phyloP scores from a whole-genome alignment of 2,888 invertebrate genomes.

The Zhengitettix transpicula region DNA sequence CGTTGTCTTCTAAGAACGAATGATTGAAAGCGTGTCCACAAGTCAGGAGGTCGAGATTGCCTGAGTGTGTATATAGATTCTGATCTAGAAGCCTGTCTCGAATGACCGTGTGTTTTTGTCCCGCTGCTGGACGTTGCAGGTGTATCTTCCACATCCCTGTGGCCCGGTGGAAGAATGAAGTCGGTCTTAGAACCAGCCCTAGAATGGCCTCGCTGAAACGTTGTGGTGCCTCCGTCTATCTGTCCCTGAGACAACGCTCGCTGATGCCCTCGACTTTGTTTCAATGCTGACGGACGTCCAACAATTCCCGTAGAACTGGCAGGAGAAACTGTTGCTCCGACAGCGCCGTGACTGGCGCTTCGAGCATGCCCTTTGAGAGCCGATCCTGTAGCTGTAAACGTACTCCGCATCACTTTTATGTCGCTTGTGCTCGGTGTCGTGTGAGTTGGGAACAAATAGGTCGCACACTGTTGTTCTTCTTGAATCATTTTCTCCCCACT shows the following conservation, averaged over 20 bases:
- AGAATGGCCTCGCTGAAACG: conserved; percentile 45
- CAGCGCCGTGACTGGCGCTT: conserved; percentile 74
- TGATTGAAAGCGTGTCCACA: conserved; percentile 50
- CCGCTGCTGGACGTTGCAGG: conserved; percentile 31
- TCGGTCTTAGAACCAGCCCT: conserved; percentile 75
- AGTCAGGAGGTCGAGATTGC: conserved; percentile 46
- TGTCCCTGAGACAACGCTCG: conserved; percentile 78
- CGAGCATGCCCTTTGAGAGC: conserved; percentile 41
- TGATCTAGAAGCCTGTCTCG: conserved; percentile 74
- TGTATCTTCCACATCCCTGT: conserved; percentile 44
- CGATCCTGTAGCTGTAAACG: not conserved
- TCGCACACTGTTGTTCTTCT: conserved; percentile 16
- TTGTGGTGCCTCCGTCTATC: conserved; percentile 28
- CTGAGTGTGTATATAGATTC: conserved; percentile 81
- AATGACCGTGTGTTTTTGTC: conserved; percentile 45
- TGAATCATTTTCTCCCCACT: conserved; percentile 31
- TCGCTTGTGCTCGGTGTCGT: not conserved
- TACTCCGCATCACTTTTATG: not conserved
- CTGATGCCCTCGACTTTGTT: conserved; percentile 58
- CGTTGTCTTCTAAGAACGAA: conserved; percentile 39
- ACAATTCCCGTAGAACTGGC: conserved; percentile 21
- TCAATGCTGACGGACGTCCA: conserved; percentile 51
- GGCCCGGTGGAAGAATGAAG: conserved; percentile 74
- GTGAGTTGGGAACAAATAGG: conserved; percentile 17
- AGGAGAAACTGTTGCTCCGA: conserved; percentile 27